Base-by-base conservation (phyloP, 2,113 vertebrate genomes). In the Thalassarche chlororhynchos region DNA sequence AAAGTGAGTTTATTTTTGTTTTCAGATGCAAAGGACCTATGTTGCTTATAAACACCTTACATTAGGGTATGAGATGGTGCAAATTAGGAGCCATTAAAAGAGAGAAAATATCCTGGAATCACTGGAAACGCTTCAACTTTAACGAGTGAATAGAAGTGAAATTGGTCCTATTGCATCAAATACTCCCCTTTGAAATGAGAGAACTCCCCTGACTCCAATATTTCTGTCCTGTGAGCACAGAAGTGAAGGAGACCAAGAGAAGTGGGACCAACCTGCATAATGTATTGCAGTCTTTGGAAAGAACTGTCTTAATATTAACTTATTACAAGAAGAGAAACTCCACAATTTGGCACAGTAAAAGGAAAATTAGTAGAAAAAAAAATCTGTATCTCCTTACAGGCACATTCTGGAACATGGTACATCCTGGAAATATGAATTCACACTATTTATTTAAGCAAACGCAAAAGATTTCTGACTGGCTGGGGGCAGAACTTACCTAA, bases 371-470 rank as follows among this genome's bases (percentile, higher is more conserved):
- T 71, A 91, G 68, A 17, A 87, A 94, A 94, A 89, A 58, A 40
- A 8, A 34, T 7, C 34, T 26, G 11, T 83, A 82, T 91, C 87
- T 93, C 92, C 83, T 96, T 91, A 97, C 55, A 60, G 81, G 34
- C 74, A 93, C 49, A 66, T 95, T 92, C 84, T 95, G 72, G 84
- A 91, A 90, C 70, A 70, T 6, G 6, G 68, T 47, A 93, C 66
- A 75, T 90, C 54, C 90, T 93, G 94, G 91, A 88, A 97, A 97
- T 84, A 68, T 32, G 76, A 96, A 97, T 94, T 92, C 65, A 71
- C 42, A 36, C 34, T 94, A 69, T 96, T 97, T 95, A 93, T 61
- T 93, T 89, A 90, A 96, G 57, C 18, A 26, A 66, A 64, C 8
- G 46, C 49, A 38, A 61, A 88, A 84, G 46, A 78, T 85, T 49